phyloP scores from a whole-genome alignment of 1,140 invertebrate genomes.

The Trachelipus rathkii region DNA sequence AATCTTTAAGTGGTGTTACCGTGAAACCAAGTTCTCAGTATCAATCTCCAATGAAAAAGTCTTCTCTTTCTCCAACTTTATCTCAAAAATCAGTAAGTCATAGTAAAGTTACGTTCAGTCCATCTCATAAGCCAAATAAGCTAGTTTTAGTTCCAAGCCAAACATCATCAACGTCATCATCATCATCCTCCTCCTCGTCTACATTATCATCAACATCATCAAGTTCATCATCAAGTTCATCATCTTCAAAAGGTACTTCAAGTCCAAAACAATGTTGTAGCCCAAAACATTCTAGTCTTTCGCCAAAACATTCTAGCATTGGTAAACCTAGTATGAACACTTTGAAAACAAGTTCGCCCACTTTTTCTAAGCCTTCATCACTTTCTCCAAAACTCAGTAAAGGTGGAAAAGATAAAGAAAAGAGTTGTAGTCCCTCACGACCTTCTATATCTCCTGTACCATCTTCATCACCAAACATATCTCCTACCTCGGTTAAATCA shows the following conservation, averaged over 20 bases:
- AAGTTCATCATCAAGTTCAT: neutral
- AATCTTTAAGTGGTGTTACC: conserved; percentile 32
- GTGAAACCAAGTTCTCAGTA: conserved; percentile 41
- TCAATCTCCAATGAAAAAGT: conserved; percentile 42
- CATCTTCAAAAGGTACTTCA: conserved; percentile 36
- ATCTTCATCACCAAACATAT: conserved; percentile 16
- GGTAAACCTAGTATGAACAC: conserved; percentile 74
- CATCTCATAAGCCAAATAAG: conserved; percentile 43
- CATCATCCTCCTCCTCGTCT: neutral
- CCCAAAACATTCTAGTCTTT: conserved; percentile 57
- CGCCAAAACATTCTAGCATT: conserved; percentile 43
- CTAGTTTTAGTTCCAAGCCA: conserved; percentile 41
- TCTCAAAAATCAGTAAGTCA: conserved; percentile 33
- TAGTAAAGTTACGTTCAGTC: conserved; percentile 42
- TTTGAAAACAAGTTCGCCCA: conserved; percentile 51
- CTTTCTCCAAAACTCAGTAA: conserved; percentile 55
- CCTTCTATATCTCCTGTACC: conserved; percentile 22
- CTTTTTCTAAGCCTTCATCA: conserved; percentile 72
- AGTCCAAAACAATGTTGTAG: conserved; percentile 43
- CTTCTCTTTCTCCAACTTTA: conserved; percentile 37
- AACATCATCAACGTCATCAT: conserved; percentile 12
- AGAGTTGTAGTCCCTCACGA: conserved; percentile 38
- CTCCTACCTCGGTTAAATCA: conserved; percentile 21
- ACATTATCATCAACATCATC: neutral
- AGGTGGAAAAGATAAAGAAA: conserved; percentile 38